Conservation (phyloP, 2,797 vertebrate genomes). For the Poeciliopsis presidionis region DNA sequence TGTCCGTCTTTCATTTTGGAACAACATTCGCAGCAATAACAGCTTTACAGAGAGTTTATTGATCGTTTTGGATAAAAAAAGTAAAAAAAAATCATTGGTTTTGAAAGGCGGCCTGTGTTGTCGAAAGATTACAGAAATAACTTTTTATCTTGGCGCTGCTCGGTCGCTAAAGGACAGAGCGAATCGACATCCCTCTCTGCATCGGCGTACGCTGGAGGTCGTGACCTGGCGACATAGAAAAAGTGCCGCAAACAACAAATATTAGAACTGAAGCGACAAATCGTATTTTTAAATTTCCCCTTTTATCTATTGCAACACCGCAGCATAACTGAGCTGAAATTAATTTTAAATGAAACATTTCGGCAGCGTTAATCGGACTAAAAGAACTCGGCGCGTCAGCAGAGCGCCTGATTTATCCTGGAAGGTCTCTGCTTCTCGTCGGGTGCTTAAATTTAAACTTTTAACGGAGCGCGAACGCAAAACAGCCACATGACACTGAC, state of each 20-base stretch:
- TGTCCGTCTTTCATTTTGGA: conserved; percentile 21
- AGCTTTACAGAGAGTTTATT: conserved; percentile 27
- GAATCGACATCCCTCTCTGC: neutral
- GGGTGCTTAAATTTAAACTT: conserved; percentile 1
- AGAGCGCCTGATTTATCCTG: conserved; percentile 4
- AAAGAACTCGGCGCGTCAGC: neutral
- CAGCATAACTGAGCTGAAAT: neutral
- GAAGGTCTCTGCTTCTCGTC: neutral
- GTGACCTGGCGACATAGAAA: neutral
- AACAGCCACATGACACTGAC: conserved; percentile 15
- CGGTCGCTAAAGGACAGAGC: neutral
- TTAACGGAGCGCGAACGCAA: conserved; percentile 16
- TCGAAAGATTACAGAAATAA: neutral
- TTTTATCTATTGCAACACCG: neutral
- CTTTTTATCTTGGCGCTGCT: neutral
- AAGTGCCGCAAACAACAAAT: neutral
- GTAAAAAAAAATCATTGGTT: neutral
- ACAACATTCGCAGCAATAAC: conserved; percentile 13
- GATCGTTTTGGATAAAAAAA: neutral
- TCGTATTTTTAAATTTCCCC: neutral
- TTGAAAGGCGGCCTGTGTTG: neutral
- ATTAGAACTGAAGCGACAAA: neutral
- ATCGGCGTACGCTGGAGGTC: neutral
- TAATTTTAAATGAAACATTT: neutral
- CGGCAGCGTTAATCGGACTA: neutral